These are phyloP conservation scores for Catharus ustulatus DNA, from an alignment of 2,797 vertebrate species.

Conservation along the genomic window DNA sequence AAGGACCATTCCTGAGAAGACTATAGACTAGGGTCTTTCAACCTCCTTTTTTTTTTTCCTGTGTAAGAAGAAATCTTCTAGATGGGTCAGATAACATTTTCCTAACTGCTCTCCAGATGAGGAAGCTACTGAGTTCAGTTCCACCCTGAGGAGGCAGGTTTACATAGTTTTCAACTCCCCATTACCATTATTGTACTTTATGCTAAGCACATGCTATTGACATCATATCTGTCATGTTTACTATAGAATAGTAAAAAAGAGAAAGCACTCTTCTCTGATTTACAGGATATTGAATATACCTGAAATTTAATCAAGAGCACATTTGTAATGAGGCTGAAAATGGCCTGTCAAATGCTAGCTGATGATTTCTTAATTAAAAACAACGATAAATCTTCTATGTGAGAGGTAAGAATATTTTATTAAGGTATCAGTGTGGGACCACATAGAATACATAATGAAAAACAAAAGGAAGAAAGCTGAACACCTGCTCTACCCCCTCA, in stretches of 20 bases:
- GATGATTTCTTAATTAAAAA: constrained; percentile 62
- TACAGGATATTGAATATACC: constrained; percentile 28
- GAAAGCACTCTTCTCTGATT: constrained; percentile 19
- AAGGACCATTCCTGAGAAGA: not conserved
- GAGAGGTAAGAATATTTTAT: not conserved
- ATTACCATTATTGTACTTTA: not conserved
- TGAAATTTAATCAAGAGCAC: constrained; percentile 53
- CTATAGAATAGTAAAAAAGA: not conserved
- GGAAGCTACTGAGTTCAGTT: not conserved
- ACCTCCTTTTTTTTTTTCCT: not conserved
- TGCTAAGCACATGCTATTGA: not conserved
- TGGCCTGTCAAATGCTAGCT: constrained; percentile 38
- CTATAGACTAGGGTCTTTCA: not conserved
- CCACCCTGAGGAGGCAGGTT: not conserved
- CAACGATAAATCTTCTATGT: not conserved
- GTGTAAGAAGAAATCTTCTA: not conserved
- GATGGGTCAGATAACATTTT: not conserved
- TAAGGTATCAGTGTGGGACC: not conserved
- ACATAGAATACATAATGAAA: not conserved
- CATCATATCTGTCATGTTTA: not conserved
- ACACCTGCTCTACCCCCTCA: no score
- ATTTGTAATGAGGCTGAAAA: constrained; percentile 44
- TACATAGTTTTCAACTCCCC: not conserved
- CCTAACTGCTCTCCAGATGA: not conserved
- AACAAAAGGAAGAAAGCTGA: not conserved